These are phyloP conservation scores for Glaucopsyche alexis DNA, from an alignment of 2,888 invertebrate genomes.

Conservation along the genomic window DNA sequence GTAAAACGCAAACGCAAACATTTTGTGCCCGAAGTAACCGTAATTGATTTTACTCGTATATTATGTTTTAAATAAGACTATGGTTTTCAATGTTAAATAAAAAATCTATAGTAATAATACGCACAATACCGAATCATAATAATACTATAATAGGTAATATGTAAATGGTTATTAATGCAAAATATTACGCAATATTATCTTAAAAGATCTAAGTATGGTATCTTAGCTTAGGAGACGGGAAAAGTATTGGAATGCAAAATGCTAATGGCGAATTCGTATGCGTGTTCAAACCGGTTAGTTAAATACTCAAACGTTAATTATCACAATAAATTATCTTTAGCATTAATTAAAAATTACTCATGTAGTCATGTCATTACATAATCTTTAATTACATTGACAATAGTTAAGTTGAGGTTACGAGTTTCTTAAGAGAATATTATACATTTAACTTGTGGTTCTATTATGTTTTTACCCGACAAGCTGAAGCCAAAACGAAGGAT, in stretches of 20 bases:
- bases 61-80: too few relatives aligned
- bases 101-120: too few relatives aligned
- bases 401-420: neutral
- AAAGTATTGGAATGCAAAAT: neutral
- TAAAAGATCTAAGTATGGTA: neutral
- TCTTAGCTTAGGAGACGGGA: neutral
- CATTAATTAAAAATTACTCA: neutral
- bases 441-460: too few relatives aligned
- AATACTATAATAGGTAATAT: neutral
- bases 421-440: neutral
- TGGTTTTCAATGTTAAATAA: too few relatives aligned
- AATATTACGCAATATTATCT: neutral
- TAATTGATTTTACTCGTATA: too few relatives aligned
- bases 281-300: neutral
- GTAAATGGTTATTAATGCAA: neutral
- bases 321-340: neutral
- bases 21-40: too few relatives aligned
- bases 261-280: neutral
- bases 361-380: neutral
- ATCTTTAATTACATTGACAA: conserved; percentile 9
- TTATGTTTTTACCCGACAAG: too few relatives aligned
- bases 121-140: neutral
- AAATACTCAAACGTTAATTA: neutral
- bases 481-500: too few relatives aligned
- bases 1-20: too few relatives aligned